Conservation (phyloP, 53 echinoderm and acorn worm genomes). For the Patiria pectinifera region DNA sequence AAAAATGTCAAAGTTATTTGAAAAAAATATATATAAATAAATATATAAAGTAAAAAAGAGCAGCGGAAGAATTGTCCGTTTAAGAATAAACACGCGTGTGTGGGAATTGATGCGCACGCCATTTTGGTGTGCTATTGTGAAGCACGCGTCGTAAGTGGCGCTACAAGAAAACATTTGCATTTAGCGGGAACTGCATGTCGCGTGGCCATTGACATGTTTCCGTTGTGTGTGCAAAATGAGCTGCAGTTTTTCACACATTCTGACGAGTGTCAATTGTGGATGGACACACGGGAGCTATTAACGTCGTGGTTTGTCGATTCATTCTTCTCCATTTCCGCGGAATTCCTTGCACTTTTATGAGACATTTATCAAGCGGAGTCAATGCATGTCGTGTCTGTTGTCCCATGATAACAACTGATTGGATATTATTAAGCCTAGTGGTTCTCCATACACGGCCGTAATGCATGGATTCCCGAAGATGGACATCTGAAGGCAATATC, state of each 20-base stretch:
- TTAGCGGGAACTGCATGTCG: slow-evolving; percentile 29
- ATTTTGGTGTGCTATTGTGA: neutral
- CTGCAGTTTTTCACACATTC: neutral
- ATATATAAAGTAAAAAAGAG: neutral
- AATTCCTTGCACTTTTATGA: neutral
- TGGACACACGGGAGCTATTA: neutral
- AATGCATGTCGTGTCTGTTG: neutral
- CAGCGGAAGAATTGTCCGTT: neutral
- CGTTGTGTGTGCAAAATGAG: neutral
- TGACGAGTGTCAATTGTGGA: neutral
- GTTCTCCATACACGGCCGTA: neutral
- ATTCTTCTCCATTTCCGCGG: neutral
- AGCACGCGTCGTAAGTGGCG: slow-evolving; percentile 26
- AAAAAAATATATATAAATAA: no score
- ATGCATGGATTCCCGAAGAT: neutral
- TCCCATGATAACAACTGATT: neutral
- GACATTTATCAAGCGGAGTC: neutral
- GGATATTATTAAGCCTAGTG: neutral
- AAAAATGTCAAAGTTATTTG: no score
- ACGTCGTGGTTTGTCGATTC: neutral
- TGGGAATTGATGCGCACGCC: neutral
- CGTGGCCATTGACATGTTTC: slow-evolving; percentile 4
- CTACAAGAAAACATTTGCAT: slow-evolving; percentile 24
- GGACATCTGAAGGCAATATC: neutral
- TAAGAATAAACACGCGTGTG: neutral